phyloP scores from a whole-genome alignment of 2,113 vertebrate species.

The Hippocampus abdominalis region DNA sequence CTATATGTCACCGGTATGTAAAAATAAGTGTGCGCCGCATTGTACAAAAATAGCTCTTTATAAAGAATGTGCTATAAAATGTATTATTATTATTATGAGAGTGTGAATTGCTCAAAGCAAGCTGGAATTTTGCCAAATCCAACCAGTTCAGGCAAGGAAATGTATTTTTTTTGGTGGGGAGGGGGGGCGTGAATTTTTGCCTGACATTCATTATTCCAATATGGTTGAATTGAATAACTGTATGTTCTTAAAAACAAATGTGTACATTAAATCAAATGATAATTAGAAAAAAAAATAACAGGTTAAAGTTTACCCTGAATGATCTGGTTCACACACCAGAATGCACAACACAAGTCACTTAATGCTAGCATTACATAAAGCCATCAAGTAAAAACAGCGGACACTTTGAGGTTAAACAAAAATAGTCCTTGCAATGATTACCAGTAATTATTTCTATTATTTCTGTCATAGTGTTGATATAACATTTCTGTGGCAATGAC shows the following conservation, averaged over 20 bases:
- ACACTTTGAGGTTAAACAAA: too few relatives aligned
- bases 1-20: conserved; percentile 36
- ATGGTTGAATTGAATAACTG: neutral
- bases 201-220: neutral
- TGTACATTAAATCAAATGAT: neutral
- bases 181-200: neutral
- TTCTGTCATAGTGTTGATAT: neutral
- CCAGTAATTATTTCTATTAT: too few relatives aligned
- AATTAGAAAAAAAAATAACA: neutral
- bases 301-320: neutral
- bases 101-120: conserved; percentile 19
- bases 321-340: neutral
- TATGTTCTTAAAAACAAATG: neutral
- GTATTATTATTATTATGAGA: too few relatives aligned
- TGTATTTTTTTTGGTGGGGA: neutral
- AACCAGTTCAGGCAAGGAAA: neutral
- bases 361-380: too few relatives aligned
- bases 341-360: too few relatives aligned
- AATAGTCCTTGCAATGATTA: too few relatives aligned
- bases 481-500: neutral
- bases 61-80: conserved; percentile 20
- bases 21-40: conserved; percentile 16
- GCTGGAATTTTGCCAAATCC: conserved; percentile 6
- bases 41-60: conserved; percentile 39
- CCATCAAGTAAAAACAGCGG: too few relatives aligned